Conservation (phyloP, 2,888 invertebrate species). For the Seira musarum region DNA sequence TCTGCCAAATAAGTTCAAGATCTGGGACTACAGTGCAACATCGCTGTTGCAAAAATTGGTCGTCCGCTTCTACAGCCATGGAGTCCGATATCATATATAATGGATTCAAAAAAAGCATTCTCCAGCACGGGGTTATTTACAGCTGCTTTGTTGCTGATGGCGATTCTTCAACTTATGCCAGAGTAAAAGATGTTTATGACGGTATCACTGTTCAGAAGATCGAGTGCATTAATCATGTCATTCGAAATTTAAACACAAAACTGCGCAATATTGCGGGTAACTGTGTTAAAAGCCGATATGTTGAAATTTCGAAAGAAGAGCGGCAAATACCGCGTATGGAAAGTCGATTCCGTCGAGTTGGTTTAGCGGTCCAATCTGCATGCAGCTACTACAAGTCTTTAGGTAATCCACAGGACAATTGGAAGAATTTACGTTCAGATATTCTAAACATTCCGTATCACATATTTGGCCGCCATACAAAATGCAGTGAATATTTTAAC, state of each 20-base stretch:
- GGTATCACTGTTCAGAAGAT: constrained; percentile 34
- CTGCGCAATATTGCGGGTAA: neutral
- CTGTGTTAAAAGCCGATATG: neutral
- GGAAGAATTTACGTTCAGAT: neutral
- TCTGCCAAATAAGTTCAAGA: neutral
- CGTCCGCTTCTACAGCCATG: constrained; percentile 31
- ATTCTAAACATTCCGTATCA: constrained; percentile 18
- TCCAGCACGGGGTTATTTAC: constrained; percentile 27
- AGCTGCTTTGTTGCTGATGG: constrained; percentile 35
- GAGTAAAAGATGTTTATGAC: neutral
- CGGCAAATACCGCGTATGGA: neutral
- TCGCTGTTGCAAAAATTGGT: constrained; percentile 46
- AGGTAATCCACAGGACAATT: neutral
- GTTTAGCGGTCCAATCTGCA: neutral
- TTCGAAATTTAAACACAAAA: constrained; percentile 2
- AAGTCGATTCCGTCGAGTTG: neutral
- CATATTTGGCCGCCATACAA: constrained; percentile 19
- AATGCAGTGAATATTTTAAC: constrained; percentile 12
- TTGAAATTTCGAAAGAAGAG: constrained; percentile 1
- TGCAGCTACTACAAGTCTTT: neutral
- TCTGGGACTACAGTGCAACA: neutral
- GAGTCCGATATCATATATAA: constrained; percentile 33
- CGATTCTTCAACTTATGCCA: constrained; percentile 12
- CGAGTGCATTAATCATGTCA: constrained; percentile 40
- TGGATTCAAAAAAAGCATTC: constrained; percentile 22